Evolutionary conservation across 2,113 vertebrate species (phyloP).

Genomic region (Vimba vimba): DNA sequence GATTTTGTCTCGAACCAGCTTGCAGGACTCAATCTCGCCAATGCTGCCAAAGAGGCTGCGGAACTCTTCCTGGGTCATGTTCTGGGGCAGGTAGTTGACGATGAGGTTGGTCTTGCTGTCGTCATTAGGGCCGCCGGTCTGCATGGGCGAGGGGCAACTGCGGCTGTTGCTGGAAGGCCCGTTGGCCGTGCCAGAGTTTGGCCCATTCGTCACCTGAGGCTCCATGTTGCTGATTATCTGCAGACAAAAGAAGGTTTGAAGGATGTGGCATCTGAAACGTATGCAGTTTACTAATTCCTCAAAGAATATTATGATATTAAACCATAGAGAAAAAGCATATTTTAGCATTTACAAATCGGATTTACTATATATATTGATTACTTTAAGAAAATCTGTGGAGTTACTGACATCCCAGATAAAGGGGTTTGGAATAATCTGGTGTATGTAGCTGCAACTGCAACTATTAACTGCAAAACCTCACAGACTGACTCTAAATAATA

Average conservation of each 20-base stretch:
- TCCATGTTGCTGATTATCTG: slow-evolving; percentile 99
- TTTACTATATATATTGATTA: background rate
- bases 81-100: slow-evolving; percentile 99
- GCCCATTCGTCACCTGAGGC: slow-evolving; percentile 98
- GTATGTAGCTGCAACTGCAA: background rate
- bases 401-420: slow-evolving; percentile 3
- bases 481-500: slow-evolving; percentile 36
- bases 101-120: slow-evolving; percentile 99
- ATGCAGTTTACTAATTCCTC: background rate
- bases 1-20: slow-evolving; percentile 99
- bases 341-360: background rate
- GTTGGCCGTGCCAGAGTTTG: slow-evolving; percentile 95
- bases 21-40: slow-evolving; percentile 99
- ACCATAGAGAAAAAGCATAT: background rate
- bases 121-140: slow-evolving; percentile 93
- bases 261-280: background rate
- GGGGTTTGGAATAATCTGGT: slow-evolving; percentile 8
- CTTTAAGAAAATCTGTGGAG: background rate
- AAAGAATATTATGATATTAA: background rate
- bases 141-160: slow-evolving; percentile 99
- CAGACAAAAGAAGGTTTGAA: slow-evolving; percentile 54
- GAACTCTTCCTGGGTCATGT: slow-evolving; percentile 99
- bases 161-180: slow-evolving; percentile 97
- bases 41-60: slow-evolving; percentile 99
- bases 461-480: slow-evolving; percentile 22